Evolutionary conservation across 2,113 vertebrate genomes (phyloP), one percentile per base, ranked within the genome.

Genomic region (Pterocles orientalis): DNA sequence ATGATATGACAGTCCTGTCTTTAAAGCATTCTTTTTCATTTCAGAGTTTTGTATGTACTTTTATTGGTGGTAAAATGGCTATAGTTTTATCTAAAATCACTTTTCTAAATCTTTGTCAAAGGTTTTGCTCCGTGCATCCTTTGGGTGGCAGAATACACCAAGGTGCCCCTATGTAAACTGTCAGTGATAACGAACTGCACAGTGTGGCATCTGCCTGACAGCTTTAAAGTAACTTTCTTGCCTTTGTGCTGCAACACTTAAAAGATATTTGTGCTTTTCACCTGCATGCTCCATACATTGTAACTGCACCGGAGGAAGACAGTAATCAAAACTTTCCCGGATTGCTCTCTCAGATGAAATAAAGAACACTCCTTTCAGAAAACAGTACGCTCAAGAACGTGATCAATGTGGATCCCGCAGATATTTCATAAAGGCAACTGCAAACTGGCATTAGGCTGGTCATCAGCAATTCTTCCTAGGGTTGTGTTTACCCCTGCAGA

Each of bases 121-220:
- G 81, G 90, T 86, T 97, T 87, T 97, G 73, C 97, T 88, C 68
- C 17, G 4, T 3, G 41, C 54, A 19, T 92, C 98, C 97, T 97
- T 97, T 84, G 96, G 97, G 97, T 92, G 97, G 98, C 97, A 97
- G 97, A 95, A 95, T 81, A 69, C 81, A 69, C 92, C 92, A 60
- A 54, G 8, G 31, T 14, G 66, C 78, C 69, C 31, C 2, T 7
- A n/a, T 2, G 39, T 12, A 0, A 33, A 26, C 24, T 26, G 68
- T 43, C 51, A 13, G 28, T 45, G 23, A 0, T 2, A 15, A 60
- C 15, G 8, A 41, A 13, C 36, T 16, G n/a, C 51, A 33, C 34
- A 36, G 5, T 0, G 17, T 0, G 57, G 47, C 76, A 26, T 70
- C 86, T 70, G 47, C 88, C 76, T 2, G 10, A 1, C 78, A 2